A percentile compares a stretch with the other conserved stretches of the same genome.
phyloP scores from a whole-genome alignment of 1,140 invertebrate genomes.

The Steinernema feltiae region DNA sequence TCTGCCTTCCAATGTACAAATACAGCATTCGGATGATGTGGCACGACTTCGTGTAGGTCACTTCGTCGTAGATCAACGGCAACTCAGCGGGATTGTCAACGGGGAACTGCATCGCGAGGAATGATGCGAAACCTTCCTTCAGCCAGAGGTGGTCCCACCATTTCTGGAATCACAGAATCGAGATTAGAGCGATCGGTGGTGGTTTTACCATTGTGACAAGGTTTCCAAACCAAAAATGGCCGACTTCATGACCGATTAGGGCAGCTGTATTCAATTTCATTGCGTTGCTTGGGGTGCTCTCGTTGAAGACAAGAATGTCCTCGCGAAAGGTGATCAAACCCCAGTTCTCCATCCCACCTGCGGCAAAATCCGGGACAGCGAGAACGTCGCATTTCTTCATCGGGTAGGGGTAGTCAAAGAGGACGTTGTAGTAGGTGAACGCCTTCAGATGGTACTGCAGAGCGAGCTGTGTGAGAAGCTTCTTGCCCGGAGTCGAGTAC shows the following conservation, averaged over 20 bases:
- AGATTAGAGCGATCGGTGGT: conserved; percentile 56
- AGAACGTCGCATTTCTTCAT: conserved; percentile 52
- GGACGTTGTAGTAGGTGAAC: conserved; percentile 75
- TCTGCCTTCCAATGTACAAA: neutral
- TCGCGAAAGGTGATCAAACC: conserved; percentile 77
- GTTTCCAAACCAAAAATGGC: conserved; percentile 66
- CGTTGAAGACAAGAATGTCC: conserved; percentile 69
- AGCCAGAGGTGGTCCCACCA: conserved; percentile 79
- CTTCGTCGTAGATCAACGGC: conserved; percentile 82
- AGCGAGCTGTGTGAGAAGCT: conserved; percentile 56
- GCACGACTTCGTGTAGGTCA: conserved; percentile 78
- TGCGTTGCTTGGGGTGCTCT: conserved; percentile 54
- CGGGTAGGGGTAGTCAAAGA: conserved; percentile 74
- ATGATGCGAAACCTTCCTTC: conserved; percentile 61
- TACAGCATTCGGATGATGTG: conserved; percentile 5
- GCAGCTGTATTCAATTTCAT: neutral
- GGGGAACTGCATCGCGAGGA: conserved; percentile 64
- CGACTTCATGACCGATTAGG: neutral
- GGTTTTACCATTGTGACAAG: conserved; percentile 68
- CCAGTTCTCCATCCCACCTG: conserved; percentile 67
- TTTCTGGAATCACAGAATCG: conserved; percentile 17
- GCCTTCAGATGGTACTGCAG: conserved; percentile 64
- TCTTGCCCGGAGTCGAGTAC: conserved; percentile 72
- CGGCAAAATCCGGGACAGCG: conserved; percentile 27
- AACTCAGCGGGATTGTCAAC: conserved; percentile 82